phyloP scores from a whole-genome alignment of 2,113 vertebrate genomes.

The Brachyhypopomus gauderio region DNA sequence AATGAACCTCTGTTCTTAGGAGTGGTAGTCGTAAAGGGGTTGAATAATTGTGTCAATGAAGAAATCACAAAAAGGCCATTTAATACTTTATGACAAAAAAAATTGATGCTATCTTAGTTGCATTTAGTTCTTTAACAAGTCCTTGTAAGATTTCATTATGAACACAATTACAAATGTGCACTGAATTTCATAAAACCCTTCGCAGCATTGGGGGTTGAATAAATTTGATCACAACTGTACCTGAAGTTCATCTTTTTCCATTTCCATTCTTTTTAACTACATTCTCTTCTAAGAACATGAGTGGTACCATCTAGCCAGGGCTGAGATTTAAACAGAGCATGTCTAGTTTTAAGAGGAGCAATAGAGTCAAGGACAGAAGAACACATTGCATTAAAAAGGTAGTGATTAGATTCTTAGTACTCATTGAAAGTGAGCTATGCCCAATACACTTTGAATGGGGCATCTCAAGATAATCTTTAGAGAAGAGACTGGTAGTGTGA shows the following conservation, averaged over 20 bases:
- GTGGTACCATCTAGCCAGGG: constrained; percentile 6
- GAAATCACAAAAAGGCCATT: too few species aligned
- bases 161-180: too few species aligned
- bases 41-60: too few species aligned
- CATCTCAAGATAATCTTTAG: neutral
- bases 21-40: too few species aligned
- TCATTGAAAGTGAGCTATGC: neutral
- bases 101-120: too few species aligned
- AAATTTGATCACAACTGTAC: too few species aligned
- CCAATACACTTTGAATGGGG: neutral
- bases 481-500: neutral
- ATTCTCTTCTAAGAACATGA: neutral
- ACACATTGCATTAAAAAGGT: neutral
- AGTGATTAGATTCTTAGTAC: neutral
- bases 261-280: neutral
- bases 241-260: constrained; percentile 10
- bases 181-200: too few species aligned
- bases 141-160: too few species aligned
- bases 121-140: too few species aligned
- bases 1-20: too few species aligned
- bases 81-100: too few species aligned
- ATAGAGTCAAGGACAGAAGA: neutral
- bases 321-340: neutral
- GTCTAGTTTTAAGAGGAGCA: neutral
- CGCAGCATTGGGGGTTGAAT: too few species aligned